These are phyloP conservation scores for Celastrina argiolus DNA, from an alignment of 2,888 invertebrate genomes.

Conservation along the genomic window DNA sequence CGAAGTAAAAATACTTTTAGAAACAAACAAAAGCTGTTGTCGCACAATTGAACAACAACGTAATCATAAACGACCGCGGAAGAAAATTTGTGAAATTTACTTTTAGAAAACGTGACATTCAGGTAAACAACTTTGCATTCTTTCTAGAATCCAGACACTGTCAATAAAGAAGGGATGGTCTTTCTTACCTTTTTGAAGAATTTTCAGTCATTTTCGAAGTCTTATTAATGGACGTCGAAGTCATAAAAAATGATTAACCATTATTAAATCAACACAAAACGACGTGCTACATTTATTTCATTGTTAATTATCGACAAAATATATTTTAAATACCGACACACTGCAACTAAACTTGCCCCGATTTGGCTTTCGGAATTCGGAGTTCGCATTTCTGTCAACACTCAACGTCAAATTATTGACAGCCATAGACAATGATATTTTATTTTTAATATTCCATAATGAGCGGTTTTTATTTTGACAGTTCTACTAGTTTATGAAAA, in stretches of 20 bases:
- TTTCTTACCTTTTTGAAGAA: slow-evolving; percentile 70
- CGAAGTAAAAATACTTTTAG: no score
- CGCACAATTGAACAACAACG: neutral
- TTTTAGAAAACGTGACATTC: neutral
- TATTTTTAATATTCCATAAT: no score
- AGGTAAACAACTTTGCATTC: slow-evolving; percentile 17
- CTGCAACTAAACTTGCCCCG: slow-evolving; percentile 29
- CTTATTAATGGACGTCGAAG: slow-evolving; percentile 42
- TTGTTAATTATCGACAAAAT: slow-evolving; percentile 19
- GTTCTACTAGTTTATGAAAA: no score
- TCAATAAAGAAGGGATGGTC: slow-evolving; percentile 22
- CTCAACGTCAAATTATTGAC: neutral
- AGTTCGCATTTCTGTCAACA: neutral
- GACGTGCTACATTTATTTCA: slow-evolving; percentile 12
- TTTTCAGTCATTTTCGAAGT: slow-evolving; percentile 66
- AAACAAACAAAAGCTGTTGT: neutral
- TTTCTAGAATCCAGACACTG: neutral
- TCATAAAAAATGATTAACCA: slow-evolving; percentile 39
- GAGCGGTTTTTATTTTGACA: no score
- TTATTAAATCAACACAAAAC: slow-evolving; percentile 48
- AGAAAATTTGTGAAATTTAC: neutral
- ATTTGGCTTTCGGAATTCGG: slow-evolving; percentile 30
- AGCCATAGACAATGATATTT: neutral
- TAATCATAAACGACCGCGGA: neutral
- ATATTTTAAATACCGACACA: slow-evolving; percentile 26